Evolutionary conservation across 2,113 vertebrate genomes (phyloP).

Genomic region (Grallaria varia): DNA sequence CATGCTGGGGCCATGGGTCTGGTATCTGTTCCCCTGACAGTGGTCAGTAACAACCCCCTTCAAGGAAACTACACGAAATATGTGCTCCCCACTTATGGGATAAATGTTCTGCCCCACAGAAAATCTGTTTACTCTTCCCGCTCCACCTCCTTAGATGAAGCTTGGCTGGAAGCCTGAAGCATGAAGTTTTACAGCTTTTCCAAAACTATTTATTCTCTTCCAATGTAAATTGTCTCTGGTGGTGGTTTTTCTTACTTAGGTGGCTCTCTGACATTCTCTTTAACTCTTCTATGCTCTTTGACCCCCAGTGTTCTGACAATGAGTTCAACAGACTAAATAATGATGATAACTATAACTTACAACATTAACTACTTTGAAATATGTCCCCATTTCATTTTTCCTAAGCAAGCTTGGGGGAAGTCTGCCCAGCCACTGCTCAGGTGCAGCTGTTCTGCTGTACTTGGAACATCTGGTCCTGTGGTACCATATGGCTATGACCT

Average conservation of each 20-base stretch:
- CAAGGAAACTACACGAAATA: not conserved
- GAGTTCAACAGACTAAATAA: not conserved
- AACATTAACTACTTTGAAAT: not conserved
- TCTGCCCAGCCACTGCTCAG: not conserved
- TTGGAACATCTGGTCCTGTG: slow-evolving; percentile 24
- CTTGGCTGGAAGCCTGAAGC: slow-evolving; percentile 16
- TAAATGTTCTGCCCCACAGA: not conserved
- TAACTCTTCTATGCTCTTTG: slow-evolving; percentile 3
- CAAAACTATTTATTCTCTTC: slow-evolving; percentile 21
- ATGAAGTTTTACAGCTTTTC: slow-evolving; percentile 22
- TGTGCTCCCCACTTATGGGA: not conserved
- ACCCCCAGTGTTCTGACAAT: not conserved
- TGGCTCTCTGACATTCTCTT: not conserved
- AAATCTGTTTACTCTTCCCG: slow-evolving; percentile 7
- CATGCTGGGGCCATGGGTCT: not conserved
- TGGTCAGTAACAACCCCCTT: not conserved
- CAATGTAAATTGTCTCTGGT: slow-evolving; percentile 12
- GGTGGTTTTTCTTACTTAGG: not conserved
- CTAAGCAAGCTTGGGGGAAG: not conserved
- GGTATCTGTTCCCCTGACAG: rapidly evolving
- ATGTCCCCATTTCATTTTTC: not conserved
- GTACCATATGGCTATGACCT: not conserved
- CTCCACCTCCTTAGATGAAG: slow-evolving; percentile 11
- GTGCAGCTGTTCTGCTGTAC: not conserved
- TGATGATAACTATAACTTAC: not conserved